These are phyloP conservation scores for Callorhinus ursinus DNA, from an alignment of 2,113 vertebrate genomes.

Conservation along the genomic window DNA sequence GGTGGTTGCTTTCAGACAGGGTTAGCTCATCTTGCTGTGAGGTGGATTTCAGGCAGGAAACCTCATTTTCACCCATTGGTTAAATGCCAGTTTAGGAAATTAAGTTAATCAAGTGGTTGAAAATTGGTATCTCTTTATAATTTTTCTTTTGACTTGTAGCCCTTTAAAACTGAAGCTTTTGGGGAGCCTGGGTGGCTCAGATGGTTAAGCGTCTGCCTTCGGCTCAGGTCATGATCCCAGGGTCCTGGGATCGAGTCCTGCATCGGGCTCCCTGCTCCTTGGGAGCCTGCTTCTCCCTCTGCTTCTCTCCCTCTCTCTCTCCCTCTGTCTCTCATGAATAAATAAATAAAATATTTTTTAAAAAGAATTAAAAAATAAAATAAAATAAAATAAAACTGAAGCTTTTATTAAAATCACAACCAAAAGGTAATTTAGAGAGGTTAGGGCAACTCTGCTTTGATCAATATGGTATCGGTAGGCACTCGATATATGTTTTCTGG, in stretches of 20 bases:
- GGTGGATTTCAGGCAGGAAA: conserved; percentile 28
- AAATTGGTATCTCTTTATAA: background rate
- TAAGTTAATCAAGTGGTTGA: background rate
- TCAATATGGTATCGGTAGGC: background rate
- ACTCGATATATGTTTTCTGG: background rate
- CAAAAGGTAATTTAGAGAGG: background rate
- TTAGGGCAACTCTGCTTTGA: background rate
- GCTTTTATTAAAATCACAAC: background rate
- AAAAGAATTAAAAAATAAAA: too few species aligned
- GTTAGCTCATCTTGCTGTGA: background rate
- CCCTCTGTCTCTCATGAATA: too few species aligned
- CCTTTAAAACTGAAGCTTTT: background rate
- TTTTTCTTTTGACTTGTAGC: conserved; percentile 7
- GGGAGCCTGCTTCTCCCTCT: too few species aligned
- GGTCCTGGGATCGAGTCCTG: too few species aligned
- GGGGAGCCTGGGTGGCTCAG: too few species aligned
- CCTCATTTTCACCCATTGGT: conserved; percentile 38
- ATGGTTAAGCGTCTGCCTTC: too few species aligned
- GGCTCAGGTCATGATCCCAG: too few species aligned
- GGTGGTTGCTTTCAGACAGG: conserved; percentile 24
- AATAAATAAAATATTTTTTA: too few species aligned
- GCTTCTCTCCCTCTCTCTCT: too few species aligned
- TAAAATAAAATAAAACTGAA: background rate
- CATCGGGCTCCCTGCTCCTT: too few species aligned
- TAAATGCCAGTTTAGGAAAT: background rate